Percentiles rank a stretch among this genome's conserved stretches.
Evolutionary conservation across 2,888 invertebrate genomes (phyloP).

Genomic region (Acleris holmiana): DNA sequence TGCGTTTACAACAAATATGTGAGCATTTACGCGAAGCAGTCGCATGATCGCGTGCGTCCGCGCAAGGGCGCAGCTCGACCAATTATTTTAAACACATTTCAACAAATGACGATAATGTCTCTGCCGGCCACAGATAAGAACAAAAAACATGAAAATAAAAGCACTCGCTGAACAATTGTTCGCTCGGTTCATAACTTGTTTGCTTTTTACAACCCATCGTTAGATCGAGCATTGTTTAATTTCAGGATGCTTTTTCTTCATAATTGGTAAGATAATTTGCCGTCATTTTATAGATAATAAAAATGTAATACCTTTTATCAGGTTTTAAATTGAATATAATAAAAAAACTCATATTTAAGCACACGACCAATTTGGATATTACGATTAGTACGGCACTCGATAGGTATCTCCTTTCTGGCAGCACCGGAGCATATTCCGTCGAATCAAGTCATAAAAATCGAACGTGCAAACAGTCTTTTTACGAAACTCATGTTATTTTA

Average conservation of each 20-base stretch:
- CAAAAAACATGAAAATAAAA: conserved; percentile 64
- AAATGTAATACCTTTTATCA: too few species aligned
- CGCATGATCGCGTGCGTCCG: conserved; percentile 79
- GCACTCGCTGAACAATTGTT: conserved; percentile 66
- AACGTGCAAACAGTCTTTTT: conserved; percentile 31
- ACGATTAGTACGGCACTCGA: not conserved
- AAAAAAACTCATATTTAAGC: not conserved
- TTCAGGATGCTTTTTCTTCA: not conserved
- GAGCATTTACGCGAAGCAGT: conserved; percentile 79
- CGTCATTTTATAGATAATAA: not conserved
- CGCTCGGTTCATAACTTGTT: conserved; percentile 52
- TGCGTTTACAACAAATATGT: conserved; percentile 78
- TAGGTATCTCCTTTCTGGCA: conserved; percentile 1
- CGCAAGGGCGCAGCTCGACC: conserved; percentile 71
- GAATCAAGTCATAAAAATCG: conserved; percentile 32
- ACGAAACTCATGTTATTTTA: conserved; percentile 27
- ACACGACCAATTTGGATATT: not conserved
- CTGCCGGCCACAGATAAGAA: conserved; percentile 69
- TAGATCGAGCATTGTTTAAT: conserved; percentile 8
- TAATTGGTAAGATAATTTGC: not conserved
- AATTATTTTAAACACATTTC: conserved; percentile 85
- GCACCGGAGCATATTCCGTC: not conserved
- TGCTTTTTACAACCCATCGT: conserved; percentile 22
- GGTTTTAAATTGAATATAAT: not conserved
- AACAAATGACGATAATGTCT: conserved; percentile 83